A percentile compares a stretch with the other conserved stretches of the same genome.
Conservation (phyloP, 2,797 vertebrate species). For the Anolis apletophallus region DNA sequence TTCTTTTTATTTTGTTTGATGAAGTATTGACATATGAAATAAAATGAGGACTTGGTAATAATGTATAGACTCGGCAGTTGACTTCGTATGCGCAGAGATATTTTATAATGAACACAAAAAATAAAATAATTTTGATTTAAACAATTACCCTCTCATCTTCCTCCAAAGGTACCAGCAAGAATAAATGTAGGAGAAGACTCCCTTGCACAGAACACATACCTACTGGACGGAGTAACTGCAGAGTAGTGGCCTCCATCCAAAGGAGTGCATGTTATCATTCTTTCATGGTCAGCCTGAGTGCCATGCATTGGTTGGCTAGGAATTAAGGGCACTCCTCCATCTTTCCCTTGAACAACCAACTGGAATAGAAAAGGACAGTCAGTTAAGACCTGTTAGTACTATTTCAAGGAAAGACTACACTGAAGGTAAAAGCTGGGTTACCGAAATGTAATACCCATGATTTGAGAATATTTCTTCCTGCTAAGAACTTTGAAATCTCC, state of each 20-base stretch:
- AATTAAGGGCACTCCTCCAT: conserved; percentile 85
- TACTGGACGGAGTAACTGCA: conserved; percentile 87
- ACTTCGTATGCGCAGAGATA: background rate
- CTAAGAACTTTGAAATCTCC: conserved; percentile 9
- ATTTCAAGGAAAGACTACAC: background rate
- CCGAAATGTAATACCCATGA: too few species aligned
- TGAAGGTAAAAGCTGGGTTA: background rate
- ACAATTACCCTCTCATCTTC: conserved; percentile 6
- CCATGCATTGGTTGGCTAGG: conserved; percentile 86
- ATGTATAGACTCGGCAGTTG: background rate
- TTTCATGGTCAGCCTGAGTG: conserved; percentile 86
- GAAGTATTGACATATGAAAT: background rate
- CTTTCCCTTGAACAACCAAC: conserved; percentile 87
- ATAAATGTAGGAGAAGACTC: background rate
- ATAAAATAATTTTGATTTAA: background rate
- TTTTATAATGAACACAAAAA: background rate
- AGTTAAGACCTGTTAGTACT: conserved; percentile 34
- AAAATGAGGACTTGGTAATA: background rate
- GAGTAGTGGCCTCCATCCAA: conserved; percentile 79
- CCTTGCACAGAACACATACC: conserved; percentile 73
- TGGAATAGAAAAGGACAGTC: conserved; percentile 69
- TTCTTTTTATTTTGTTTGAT: too few species aligned
- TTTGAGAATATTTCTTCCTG: background rate
- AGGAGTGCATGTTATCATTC: conserved; percentile 75
- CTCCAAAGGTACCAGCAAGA: background rate